phyloP scores from a whole-genome alignment of 1,140 invertebrate species.

The Euwallacea fornicatus region DNA sequence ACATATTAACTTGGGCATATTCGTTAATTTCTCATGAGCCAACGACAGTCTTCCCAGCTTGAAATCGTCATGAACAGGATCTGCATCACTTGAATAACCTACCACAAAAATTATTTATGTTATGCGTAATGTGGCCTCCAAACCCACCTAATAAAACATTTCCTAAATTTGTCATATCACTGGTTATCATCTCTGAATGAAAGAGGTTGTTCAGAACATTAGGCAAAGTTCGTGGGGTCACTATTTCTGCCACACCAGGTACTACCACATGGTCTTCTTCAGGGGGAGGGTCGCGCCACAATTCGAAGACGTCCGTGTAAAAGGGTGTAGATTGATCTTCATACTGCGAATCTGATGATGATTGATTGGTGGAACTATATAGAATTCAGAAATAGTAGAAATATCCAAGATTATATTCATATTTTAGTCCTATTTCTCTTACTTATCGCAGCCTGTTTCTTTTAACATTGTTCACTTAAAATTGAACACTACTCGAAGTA shows the following conservation, averaged over 20 bases:
- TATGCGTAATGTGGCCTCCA: no score
- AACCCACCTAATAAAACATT: slow-evolving; percentile 24
- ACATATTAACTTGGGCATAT: slow-evolving; percentile 61
- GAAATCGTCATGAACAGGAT: slow-evolving; percentile 53
- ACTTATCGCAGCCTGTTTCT: no score
- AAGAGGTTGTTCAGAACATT: slow-evolving; percentile 23
- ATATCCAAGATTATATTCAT: no score
- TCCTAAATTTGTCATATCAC: slow-evolving; percentile 36
- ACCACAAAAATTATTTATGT: background rate
- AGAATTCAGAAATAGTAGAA: no score
- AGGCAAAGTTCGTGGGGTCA: slow-evolving; percentile 21
- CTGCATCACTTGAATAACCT: slow-evolving; percentile 33
- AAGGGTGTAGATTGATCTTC: no score
- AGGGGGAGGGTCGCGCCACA: slow-evolving; percentile 19
- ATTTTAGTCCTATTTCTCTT: no score
- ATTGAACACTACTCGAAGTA: no score
- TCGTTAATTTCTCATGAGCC: slow-evolving; percentile 61
- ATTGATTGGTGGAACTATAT: no score
- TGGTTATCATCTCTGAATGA: slow-evolving; percentile 22
- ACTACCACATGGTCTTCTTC: slow-evolving; percentile 11
- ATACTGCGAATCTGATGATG: no score
- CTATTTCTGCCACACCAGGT: slow-evolving; percentile 13
- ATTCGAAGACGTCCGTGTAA: slow-evolving; percentile 12
- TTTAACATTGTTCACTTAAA: no score
- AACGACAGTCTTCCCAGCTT: slow-evolving; percentile 57